Evolutionary conservation across 2,888 invertebrate genomes (phyloP), one percentile per base, ranked within the genome.

Genomic region (Malacosoma neustria): DNA sequence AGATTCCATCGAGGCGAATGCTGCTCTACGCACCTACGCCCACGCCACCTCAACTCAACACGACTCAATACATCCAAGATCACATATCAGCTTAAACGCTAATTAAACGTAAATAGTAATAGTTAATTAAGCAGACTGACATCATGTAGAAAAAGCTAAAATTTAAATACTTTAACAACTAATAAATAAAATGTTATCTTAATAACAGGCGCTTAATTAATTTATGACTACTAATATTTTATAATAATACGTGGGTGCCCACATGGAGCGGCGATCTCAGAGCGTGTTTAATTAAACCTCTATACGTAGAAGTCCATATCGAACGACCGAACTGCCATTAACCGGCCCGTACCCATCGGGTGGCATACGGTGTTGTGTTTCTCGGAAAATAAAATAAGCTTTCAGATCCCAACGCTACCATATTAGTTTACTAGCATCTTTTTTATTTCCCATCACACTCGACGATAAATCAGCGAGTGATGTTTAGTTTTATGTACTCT

Each of bases 391-490:
- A 70, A 69, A 73, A 72, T 67, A 65, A 58, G 59, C 66, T 71
- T 67, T 72, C 62, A 50, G 68, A 74, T 72, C 70, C 67, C 61
- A 48, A 50, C 51, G 70, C 73, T 76, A 70, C 76, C 73, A 73
- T 73, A 72, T 73, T 72, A 72, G 72, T 74, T 72, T 70, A 73
- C 72, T 60, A 69, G 58, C 64, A 58, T 66, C 72, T 67, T 72
- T 62, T 60, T 56, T 51, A 52, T 51, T 56, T 44, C 35, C 45
- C 42, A 40, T 45, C 45, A 54, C 54, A 49, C 57, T 57, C 58
- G 41, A 55, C 49, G 46, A 51, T 64, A 68, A 59, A 55, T 51
- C 39, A 49, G 39, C 36, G 42, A 37, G 35, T 37, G 38, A 38
- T 36, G 40, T 34, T 41, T 37, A 31, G 33, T 46, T 57, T 59